Evolutionary conservation across 2,797 vertebrate genomes (phyloP), one percentile per base, ranked within the genome.

Genomic region (Phalanger gymnotis): DNA sequence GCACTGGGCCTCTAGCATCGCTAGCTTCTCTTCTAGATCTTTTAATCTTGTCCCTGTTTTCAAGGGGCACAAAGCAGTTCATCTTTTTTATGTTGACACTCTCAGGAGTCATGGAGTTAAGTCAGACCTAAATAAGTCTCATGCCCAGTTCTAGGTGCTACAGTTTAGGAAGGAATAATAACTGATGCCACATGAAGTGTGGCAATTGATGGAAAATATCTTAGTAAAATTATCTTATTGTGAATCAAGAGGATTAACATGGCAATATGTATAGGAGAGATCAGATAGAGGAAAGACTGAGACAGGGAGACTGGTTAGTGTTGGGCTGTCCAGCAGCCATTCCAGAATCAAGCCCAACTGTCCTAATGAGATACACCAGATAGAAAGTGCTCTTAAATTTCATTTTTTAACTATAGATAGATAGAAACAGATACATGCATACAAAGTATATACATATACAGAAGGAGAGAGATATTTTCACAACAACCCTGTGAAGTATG

Each of bases 1-100:
- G 96, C 99, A 99, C 94, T 99, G 98, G 34, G 99, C 98, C 97
- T 99, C 99, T 98, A 99, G 98, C 95, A 96, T 95, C 0, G 97
- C 98, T 95, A 99, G 96, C n/a, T 95, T 98, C 96, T 99, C 99
- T 96, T 99, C 99, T 96, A 99, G 97, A 54, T 97, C 98, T 90
- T 98, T 97, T 97, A 98, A 98, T 96, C 98, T 99, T 27, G 94
- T 96, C 40, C 99, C 99, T 99, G 98, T 93, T 94, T 6, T 34
- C 94, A 96, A 66, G 93, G 89, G 96, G n/a, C 98, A n/a, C 1
- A 66, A 96, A 90, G 93, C 1, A 89, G 81, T 40, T 73, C 61
- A 73, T 73, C 34, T 73, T 73, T 28, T 73, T 22, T 73, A 34
- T 51, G 7, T 87, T 87, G 81, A 27, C 34, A 55, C 25, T 91